These are phyloP conservation scores for Malthinus flaveolus DNA, from an alignment of 2,888 invertebrate genomes.

Conservation along the genomic window DNA sequence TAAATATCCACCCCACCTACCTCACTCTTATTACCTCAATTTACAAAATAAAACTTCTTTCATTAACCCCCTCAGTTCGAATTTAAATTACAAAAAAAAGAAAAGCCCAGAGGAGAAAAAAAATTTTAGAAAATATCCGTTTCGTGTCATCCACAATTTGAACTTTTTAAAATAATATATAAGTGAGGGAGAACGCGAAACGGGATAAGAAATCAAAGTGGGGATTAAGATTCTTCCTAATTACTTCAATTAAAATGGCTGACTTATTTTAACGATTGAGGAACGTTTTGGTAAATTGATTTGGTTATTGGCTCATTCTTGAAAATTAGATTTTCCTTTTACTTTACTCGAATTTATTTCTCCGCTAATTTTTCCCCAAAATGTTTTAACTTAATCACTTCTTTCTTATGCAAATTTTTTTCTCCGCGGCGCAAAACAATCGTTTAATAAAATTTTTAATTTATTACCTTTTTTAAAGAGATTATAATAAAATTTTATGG, in stretches of 20 bases:
- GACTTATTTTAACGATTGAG: constrained; percentile 33
- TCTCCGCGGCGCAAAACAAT: too few species aligned
- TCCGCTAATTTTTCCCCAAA: constrained; percentile 5
- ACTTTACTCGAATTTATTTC: constrained; percentile 8
- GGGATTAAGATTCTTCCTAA: constrained; percentile 33
- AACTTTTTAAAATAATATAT: not conserved
- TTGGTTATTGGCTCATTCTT: constrained; percentile 32
- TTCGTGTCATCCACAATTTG: constrained; percentile 18
- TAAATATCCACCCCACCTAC: not conserved
- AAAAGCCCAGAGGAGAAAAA: too few species aligned
- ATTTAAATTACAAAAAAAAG: not conserved
- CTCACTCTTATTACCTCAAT: too few species aligned
- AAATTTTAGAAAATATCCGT: constrained; percentile 22
- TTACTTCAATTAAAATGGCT: constrained; percentile 32
- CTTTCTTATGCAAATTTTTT: not conserved
- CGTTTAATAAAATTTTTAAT: not conserved
- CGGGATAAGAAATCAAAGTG: constrained; percentile 30
- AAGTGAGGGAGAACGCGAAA: constrained; percentile 2
- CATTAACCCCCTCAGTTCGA: not conserved
- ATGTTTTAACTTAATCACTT: constrained; percentile 4
- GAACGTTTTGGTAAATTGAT: constrained; percentile 37
- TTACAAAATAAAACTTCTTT: too few species aligned
- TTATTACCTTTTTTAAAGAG: not conserved
- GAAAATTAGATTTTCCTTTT: constrained; percentile 24
- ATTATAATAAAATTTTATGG: too few species aligned